Conservation (phyloP, 2,113 vertebrate species). For the Emydura subglobosa region DNA sequence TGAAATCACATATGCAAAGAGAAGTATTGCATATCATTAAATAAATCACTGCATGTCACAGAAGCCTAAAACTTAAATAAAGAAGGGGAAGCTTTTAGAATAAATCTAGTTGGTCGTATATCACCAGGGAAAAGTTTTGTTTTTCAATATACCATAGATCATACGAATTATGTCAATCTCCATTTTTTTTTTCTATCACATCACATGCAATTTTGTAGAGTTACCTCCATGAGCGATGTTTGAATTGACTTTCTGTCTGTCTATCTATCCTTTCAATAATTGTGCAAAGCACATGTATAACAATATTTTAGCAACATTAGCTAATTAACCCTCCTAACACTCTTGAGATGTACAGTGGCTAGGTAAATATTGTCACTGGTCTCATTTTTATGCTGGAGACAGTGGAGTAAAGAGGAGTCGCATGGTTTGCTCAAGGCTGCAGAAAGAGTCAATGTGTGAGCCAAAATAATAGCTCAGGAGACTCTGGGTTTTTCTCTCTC, state of each 20-base stretch:
- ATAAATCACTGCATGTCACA: constrained; percentile 62
- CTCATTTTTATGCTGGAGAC: constrained; percentile 29
- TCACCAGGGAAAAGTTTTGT: constrained; percentile 16
- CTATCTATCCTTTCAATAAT: constrained; percentile 51
- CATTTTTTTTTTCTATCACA: constrained; percentile 43
- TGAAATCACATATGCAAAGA: constrained; percentile 75
- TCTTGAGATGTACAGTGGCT: constrained; percentile 60
- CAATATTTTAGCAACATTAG: constrained; percentile 64
- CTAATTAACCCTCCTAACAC: constrained; percentile 66
- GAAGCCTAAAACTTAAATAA: constrained; percentile 62
- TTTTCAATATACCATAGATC: background rate
- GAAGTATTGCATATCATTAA: constrained; percentile 64
- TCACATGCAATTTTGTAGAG: constrained; percentile 37
- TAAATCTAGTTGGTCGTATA: constrained; percentile 9
- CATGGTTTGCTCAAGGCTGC: constrained; percentile 63
- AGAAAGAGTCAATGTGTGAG: constrained; percentile 13
- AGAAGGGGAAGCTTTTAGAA: constrained; percentile 33
- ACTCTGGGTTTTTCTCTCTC: constrained; percentile 1
- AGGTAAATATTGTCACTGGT: constrained; percentile 54
- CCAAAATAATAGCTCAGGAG: constrained; percentile 1
- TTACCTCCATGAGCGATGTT: constrained; percentile 55
- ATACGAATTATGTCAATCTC: background rate
- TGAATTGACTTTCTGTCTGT: constrained; percentile 62
- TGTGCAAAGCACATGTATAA: constrained; percentile 61
- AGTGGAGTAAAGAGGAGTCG: constrained; percentile 56